These are phyloP conservation scores for Lamprotornis superbus DNA, from an alignment of 2,113 vertebrate genomes.

Conservation along the genomic window DNA sequence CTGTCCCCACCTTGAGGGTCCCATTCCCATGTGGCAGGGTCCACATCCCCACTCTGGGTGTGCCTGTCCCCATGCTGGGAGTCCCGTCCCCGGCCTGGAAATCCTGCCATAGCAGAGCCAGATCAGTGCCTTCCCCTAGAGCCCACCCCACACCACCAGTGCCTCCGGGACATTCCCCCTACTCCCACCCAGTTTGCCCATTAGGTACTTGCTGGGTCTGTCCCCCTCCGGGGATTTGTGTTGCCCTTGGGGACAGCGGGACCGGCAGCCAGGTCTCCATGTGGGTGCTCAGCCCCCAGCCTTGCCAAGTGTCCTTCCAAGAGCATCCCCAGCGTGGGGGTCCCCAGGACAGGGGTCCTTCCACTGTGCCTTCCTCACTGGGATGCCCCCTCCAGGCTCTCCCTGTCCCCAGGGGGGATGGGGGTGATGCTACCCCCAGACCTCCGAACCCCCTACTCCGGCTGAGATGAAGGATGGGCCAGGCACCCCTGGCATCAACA, in stretches of 20 bases:
- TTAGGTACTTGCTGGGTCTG: not conserved
- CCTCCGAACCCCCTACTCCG: not conserved
- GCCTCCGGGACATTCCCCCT: not conserved
- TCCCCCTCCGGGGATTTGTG: not conserved
- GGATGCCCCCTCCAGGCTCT: not conserved
- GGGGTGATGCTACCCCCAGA: no score
- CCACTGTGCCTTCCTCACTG: not conserved
- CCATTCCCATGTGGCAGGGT: not conserved
- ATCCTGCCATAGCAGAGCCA: not conserved
- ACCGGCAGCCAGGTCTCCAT: not conserved
- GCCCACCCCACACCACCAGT: not conserved
- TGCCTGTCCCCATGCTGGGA: not conserved
- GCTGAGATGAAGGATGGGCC: slow-evolving; percentile 29
- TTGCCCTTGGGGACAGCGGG: not conserved
- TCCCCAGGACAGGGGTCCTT: not conserved
- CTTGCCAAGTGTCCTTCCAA: not conserved
- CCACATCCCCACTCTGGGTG: not conserved
- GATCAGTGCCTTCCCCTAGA: not conserved
- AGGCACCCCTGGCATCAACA: not conserved
- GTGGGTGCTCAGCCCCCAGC: not conserved
- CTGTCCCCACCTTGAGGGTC: not conserved
- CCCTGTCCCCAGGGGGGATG: not conserved
- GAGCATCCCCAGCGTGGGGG: not conserved
- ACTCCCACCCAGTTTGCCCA: not conserved
- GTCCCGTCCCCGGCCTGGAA: not conserved